Evolutionary conservation across 1,140 invertebrate species (phyloP), one percentile per base, ranked within the genome.

Genomic region (Aphelinus certus): DNA sequence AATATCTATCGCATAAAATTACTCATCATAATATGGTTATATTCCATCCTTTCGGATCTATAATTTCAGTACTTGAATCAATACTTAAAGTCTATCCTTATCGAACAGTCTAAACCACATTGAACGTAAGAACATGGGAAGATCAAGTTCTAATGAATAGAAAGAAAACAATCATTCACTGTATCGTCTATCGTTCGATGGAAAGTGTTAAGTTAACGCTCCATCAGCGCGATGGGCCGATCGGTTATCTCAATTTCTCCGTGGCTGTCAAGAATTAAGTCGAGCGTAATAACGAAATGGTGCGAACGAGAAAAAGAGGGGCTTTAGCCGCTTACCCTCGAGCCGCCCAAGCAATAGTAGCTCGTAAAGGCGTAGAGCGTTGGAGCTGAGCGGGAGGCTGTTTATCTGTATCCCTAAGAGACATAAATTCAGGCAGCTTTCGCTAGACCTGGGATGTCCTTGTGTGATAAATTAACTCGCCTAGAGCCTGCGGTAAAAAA

Each of bases 331-430:
- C 45, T 58, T 26, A 26, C 45, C 49, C 63, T 58, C 51, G 66
- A 65, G 51, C 46, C 71, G n/a, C 10, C 51, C 42, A 9, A 3
- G 9, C 49, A 68, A 74, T 74, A 62, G 68, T 55, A 62, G 72
- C 72, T 68, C 2, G 9, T 26, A 26, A 55, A 62, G 65, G 64
- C 65, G 60, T 55, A 62, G 68, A 66, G 49, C 72, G 10, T 68
- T n/a, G 4, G 53, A 43, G 1, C 26, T 73, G 4, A n/a, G 45
- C 26, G 26, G 43, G 10, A 9, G 55, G 26, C 64, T 67, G 49
- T 62, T 74, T 68, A 74, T 67, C 64, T 74, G 65, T 74, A 74
- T 62, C 43, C 63, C 53, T 46, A 47, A 68, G 65, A 62, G 48
- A 74, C 57, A 68, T 74, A 74, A 74, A 62, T 74, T 74, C 56